Evolutionary conservation across 2,113 vertebrate species (phyloP), one percentile per base, ranked within the genome.

Genomic region (Colinus virginianus): DNA sequence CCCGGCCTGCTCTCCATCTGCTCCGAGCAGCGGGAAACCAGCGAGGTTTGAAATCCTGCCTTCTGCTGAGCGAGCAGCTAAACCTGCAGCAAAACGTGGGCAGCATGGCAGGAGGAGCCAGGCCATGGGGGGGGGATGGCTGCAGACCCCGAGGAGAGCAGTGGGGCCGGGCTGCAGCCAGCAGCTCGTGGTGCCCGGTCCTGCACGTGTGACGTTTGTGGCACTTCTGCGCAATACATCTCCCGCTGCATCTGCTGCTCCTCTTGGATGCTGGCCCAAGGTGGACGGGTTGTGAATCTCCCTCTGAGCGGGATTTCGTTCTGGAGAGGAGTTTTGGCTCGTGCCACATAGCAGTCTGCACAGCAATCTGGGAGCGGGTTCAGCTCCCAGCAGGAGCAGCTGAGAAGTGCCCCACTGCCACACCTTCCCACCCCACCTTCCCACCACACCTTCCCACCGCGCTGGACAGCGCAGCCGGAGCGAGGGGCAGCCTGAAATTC

Each of bases 161-260:
- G 16, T 2, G 3, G 5, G 63, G 55, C 76, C 77, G 87, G 43
- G 43, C 10, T 70, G 7, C 0, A 1, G 6, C 42, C 43, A 17
- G 43, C 43, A 43, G 43, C 43, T 43, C 43, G 43, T 43, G 40
- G 40, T 11, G 40, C 40, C 51, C 3, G 56, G 1, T 30, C 32
- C 78, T 30, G 36, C 63, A 9, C 13, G 43, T 3, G 0, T 30
- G 0, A 0, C 9, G 21, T 3, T 12, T 45, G 12, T 0, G 17
- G 15, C 2, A 0, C 21, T 51, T 30, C 32, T 55, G 32, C 8
- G 2, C 30, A 79, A 51, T 4, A 34, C 59, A 79, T 2, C 38
- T 36, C 4, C 36, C 1, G 7, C 58, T 10, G 43, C 26, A 1
- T 28, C 13, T 23, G 0, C 55, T n/a, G 69, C 90, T 62, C 30